A percentile compares a stretch with the other conserved stretches of the same genome.
Evolutionary conservation across 2,113 vertebrate species (phyloP).

Genomic region (Saguinus midas): DNA sequence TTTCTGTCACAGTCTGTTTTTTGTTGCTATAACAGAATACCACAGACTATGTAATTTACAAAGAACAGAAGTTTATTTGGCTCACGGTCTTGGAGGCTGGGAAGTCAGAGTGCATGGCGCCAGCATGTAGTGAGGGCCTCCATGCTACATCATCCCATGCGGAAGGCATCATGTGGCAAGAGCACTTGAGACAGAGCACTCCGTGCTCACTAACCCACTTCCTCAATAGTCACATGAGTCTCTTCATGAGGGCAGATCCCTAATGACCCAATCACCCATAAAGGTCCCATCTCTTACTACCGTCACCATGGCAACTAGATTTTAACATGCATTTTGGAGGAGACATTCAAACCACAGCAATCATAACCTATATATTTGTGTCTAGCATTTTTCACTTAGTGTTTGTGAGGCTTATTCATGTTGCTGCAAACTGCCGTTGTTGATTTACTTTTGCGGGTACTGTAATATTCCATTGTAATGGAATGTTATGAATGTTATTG

Average conservation of each 20-base stretch:
- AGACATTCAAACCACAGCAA: not conserved
- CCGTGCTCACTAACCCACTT: not conserved
- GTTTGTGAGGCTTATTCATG: no score
- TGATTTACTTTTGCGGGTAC: not conserved
- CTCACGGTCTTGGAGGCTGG: not conserved
- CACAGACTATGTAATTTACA: not conserved
- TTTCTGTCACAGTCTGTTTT: not conserved
- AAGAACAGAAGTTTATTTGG: not conserved
- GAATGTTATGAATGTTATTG: not conserved
- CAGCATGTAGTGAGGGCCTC: not conserved
- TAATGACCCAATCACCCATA: not conserved
- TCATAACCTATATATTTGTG: not conserved
- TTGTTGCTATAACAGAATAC: not conserved
- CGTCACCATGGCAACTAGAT: not conserved
- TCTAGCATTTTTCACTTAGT: not conserved
- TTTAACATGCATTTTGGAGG: not conserved
- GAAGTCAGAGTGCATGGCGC: not conserved
- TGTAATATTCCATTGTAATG: not conserved
- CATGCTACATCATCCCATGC: not conserved
- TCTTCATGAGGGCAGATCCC: not conserved
- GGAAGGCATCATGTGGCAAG: not conserved
- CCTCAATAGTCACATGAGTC: not conserved
- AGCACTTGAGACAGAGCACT: not conserved
- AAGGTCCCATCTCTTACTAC: not conserved
- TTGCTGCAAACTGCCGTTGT: not conserved